Base-by-base conservation (phyloP, 2,888 invertebrate genomes). In the Caenorhabditis sp. region DNA sequence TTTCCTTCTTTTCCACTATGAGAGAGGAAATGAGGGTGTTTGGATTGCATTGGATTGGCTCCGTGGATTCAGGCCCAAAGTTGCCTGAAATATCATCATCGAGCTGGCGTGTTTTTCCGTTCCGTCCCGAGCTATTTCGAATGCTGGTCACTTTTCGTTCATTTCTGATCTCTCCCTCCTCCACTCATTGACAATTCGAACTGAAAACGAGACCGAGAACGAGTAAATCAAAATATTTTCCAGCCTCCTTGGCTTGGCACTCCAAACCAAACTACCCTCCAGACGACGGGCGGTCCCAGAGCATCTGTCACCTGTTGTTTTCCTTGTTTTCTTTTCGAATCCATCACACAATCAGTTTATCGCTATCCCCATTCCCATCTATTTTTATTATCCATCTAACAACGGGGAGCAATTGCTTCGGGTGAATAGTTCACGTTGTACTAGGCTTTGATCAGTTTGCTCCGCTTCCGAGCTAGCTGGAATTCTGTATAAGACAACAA, bases 251-350 rank as follows among this genome's bases (percentile, higher is more conserved):
- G 2, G 18, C 18, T 47, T 18, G 3, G 8, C 11, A 2, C 20
- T 9, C 47, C 2, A 9, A 18, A 47, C 18, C n/a, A 6, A 40
- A 13, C 40, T 40, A 11, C 13, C 13, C 40, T n/a, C n/a, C n/a
- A n/a, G 11, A 13, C 11, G 40, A 40, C 11, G 40, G 47, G 18
- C 47, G 18, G 47, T 18, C 47, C 47, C 18, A 18, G 9, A 15
- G 40, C 47, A 3, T 18, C 47, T 35, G 55, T 68, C 47, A 47
- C 44, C 22, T 35, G 32, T 47, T 68, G 20, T 67, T 68, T 58
- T 68, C 5, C 55, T 58, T 69, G 24, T 69, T 40, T 20, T 67
- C 47, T n/a, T 60, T 58, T 44, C 47, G 40, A 47, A 47, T 47
- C 18, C 35, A 18, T 44, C n/a, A n/a, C n/a, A 5, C 20, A 44